Evolutionary conservation across 2,113 vertebrate species (phyloP).

Genomic region (Eretmochelys imbricata): DNA sequence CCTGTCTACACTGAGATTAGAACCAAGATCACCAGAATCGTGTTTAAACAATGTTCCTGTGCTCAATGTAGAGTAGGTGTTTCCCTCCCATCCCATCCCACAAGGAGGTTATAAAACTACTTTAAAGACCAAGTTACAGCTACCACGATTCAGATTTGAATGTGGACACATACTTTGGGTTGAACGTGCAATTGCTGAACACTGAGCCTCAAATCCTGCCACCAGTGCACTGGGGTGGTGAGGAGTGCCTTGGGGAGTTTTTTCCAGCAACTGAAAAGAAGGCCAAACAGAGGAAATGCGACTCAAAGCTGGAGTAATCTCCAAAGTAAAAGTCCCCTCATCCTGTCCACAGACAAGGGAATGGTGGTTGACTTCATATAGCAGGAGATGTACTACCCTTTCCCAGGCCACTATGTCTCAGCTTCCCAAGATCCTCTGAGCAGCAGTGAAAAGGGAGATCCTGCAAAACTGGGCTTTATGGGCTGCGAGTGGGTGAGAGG

Average conservation of each 20-base stretch:
- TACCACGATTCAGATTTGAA: neutral
- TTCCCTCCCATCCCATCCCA: neutral
- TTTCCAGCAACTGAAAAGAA: neutral
- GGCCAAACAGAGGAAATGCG: neutral
- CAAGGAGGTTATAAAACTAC: neutral
- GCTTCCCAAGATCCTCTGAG: neutral
- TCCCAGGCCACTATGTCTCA: neutral
- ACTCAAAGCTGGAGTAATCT: neutral
- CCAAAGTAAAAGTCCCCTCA: neutral
- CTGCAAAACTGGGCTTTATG: neutral
- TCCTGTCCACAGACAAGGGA: neutral
- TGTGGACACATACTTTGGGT: neutral
- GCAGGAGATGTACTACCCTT: neutral
- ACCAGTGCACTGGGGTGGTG: neutral
- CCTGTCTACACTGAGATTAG: neutral
- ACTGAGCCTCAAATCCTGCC: neutral
- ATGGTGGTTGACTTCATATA: neutral
- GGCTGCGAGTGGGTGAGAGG: neutral
- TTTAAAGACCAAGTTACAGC: neutral
- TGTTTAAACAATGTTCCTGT: neutral
- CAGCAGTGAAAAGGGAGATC: neutral
- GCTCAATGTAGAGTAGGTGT: neutral
- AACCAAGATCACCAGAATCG: neutral
- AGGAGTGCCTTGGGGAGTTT: neutral
- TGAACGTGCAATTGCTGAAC: neutral